Evolutionary conservation across 2,113 vertebrate species (phyloP).

Genomic region (zebrafish (Danio rerio)): GRCz12tu NC_133181.1:48076501-48077000

Average conservation of each 20-base stretch:
- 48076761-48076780: background rate
- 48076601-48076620: background rate
- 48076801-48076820: background rate
- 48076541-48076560: background rate
- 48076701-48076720: too few species aligned
- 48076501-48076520: background rate
- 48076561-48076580: background rate
- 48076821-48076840: background rate
- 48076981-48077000: constrained; percentile 10
- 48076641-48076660: too few species aligned
- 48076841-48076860: background rate
- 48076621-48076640: too few species aligned
- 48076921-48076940: constrained; percentile 7
- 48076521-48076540: too few species aligned
- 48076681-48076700: background rate
- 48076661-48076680: background rate
- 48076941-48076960: constrained; percentile 8
- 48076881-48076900: background rate
- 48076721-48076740: background rate
- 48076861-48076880: constrained; percentile 13
- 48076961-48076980: background rate
- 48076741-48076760: background rate
- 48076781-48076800: background rate
- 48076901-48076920: constrained; percentile 17
- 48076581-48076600: background rate